These are phyloP conservation scores for Maniola hyperantus DNA, from an alignment of 2,888 invertebrate genomes.

Conservation along the genomic window DNA sequence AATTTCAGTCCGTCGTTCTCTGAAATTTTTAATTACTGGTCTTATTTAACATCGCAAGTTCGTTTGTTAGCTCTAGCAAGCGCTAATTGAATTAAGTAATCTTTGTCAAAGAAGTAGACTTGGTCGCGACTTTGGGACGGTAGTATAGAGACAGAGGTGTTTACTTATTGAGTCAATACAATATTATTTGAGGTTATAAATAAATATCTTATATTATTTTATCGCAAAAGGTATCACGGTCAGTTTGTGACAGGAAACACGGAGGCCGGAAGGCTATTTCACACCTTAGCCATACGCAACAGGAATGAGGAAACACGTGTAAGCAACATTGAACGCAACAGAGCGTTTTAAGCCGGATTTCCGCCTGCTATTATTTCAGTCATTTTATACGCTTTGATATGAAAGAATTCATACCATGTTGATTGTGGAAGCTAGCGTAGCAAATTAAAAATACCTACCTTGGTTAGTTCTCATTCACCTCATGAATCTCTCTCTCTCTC, in stretches of 20 bases:
- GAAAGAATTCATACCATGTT: neutral
- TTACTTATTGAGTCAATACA: neutral
- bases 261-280: slow-evolving; percentile 17
- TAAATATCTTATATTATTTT: neutral
- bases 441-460: neutral
- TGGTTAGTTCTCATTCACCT: too few relatives aligned
- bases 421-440: too few relatives aligned
- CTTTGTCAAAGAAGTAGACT: too few relatives aligned
- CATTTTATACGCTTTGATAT: neutral
- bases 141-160: neutral
- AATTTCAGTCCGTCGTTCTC: slow-evolving; percentile 64
- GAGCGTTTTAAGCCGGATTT: slow-evolving; percentile 8
- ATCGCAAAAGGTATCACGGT: slow-evolving; percentile 8
- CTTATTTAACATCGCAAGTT: slow-evolving; percentile 60
- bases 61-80: slow-evolving; percentile 40
- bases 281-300: slow-evolving; percentile 16
- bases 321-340: slow-evolving; percentile 10
- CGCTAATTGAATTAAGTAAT: slow-evolving; percentile 19
- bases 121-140: neutral
- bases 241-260: slow-evolving; percentile 11
- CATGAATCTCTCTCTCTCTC: too few relatives aligned
- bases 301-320: slow-evolving; percentile 16
- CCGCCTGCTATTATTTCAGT: slow-evolving; percentile 12
- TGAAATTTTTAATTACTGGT: slow-evolving; percentile 74
- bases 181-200: slow-evolving; percentile 1